Evolutionary conservation across 2,888 invertebrate species (phyloP).

Genomic region (Clepsis dumicolana): DNA sequence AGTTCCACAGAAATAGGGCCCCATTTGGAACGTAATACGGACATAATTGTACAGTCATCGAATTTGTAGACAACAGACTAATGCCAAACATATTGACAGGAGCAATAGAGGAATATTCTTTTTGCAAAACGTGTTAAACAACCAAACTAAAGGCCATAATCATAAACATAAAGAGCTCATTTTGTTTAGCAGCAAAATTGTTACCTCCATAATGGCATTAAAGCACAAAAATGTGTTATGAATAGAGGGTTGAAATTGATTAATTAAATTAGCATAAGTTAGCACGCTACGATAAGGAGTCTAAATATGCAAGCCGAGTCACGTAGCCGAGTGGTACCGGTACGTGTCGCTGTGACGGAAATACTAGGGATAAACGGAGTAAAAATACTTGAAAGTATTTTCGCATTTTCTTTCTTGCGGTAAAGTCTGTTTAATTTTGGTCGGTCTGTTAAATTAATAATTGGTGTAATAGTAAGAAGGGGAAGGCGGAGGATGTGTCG

Average conservation of each 20-base stretch:
- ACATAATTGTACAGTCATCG: background rate
- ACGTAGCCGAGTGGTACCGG: constrained; percentile 59
- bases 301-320: constrained; percentile 74
- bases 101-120: background rate
- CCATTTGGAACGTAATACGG: background rate
- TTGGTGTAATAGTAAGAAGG: no score
- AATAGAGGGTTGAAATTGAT: constrained; percentile 76
- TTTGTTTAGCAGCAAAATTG: constrained; percentile 16
- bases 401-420: background rate
- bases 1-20: no score
- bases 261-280: constrained; percentile 85
- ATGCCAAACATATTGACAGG: background rate
- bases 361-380: constrained; percentile 35
- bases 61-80: no score
- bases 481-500: no score
- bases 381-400: constrained; percentile 13
- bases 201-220: constrained; percentile 26
- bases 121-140: background rate
- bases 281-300: constrained; percentile 73
- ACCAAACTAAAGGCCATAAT: background rate
- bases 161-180: background rate
- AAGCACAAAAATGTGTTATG: constrained; percentile 60
- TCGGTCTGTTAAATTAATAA: no score
- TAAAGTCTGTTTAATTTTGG: background rate
- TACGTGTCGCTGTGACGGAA: constrained; percentile 36